Percentiles rank a stretch among this genome's conserved stretches.
Evolutionary conservation across 2,797 vertebrate genomes (phyloP).

Genomic region (Echeneis naucrates): DNA sequence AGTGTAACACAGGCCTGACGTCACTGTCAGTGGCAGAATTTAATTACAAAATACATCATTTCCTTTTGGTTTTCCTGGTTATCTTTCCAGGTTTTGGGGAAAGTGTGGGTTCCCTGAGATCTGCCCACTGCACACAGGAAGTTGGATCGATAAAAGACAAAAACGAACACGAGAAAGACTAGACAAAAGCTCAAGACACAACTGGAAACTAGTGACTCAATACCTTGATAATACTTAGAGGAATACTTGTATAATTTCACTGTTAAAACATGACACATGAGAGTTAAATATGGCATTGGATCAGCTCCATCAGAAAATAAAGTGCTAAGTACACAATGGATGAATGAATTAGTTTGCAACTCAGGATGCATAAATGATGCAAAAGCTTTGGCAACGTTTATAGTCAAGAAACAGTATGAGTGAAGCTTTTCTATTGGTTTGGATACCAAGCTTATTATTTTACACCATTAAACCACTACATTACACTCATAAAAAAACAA

Average conservation of each 20-base stretch:
- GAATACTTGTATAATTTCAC: slow-evolving; percentile 60
- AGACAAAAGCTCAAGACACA: slow-evolving; percentile 35
- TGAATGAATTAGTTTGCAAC: slow-evolving; percentile 56
- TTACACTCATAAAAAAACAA: slow-evolving; percentile 28
- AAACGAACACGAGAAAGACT: slow-evolving; percentile 26
- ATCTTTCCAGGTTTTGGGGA: slow-evolving; percentile 26
- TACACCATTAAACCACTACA: slow-evolving; percentile 30
- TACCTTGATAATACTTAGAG: slow-evolving; percentile 68
- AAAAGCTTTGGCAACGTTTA: slow-evolving; percentile 77
- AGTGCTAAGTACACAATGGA: slow-evolving; percentile 86
- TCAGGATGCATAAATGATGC: slow-evolving; percentile 74
- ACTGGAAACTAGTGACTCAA: slow-evolving; percentile 54
- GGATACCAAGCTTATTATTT: slow-evolving; percentile 82
- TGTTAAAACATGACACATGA: slow-evolving; percentile 57
- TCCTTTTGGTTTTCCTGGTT: slow-evolving; percentile 39
- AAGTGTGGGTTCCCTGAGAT: slow-evolving; percentile 84
- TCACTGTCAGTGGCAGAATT: slow-evolving; percentile 25
- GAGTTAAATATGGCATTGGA: slow-evolving; percentile 76
- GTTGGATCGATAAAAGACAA: slow-evolving; percentile 46
- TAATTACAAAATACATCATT: slow-evolving; percentile 9
- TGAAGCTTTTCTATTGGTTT: slow-evolving; percentile 72
- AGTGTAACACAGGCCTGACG: neutral
- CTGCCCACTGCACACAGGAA: slow-evolving; percentile 79
- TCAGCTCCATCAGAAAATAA: slow-evolving; percentile 82
- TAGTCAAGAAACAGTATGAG: slow-evolving; percentile 69